A percentile compares a stretch with the other conserved stretches of the same genome.
These are phyloP conservation scores for Octodon degus DNA, from an alignment of 2,113 vertebrate species.

Conservation along the genomic window DNA sequence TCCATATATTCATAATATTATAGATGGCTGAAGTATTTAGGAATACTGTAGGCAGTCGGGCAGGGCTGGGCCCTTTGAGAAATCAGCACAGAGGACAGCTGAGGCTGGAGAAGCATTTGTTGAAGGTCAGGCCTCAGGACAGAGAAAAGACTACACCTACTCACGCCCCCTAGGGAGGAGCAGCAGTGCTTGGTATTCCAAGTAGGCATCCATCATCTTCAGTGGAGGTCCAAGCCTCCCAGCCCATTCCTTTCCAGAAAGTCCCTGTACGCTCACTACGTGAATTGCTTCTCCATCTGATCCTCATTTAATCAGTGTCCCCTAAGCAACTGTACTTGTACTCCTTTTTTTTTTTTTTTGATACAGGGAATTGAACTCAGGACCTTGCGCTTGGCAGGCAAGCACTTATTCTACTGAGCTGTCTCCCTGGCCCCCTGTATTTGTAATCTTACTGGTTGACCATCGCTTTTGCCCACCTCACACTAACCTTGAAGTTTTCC, in stretches of 20 bases:
- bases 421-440: neutral
- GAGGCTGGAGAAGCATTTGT: neutral
- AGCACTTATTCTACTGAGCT: too few relatives aligned
- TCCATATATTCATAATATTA: neutral
- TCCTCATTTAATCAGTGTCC: neutral
- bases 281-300: neutral
- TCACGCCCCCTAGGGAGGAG: neutral
- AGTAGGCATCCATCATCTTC: neutral
- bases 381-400: too few relatives aligned
- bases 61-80: neutral
- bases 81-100: neutral
- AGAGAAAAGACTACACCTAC: neutral
- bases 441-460: neutral
- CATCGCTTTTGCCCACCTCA: neutral
- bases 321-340: neutral
- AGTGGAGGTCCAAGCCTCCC: neutral
- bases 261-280: neutral
- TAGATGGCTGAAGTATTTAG: neutral
- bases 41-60: neutral
- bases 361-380: too few relatives aligned
- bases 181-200: neutral
- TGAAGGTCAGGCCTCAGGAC: neutral
- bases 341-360: neutral
- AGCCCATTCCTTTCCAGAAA: neutral
- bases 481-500: neutral